These are phyloP conservation scores for Baryphthengus martii DNA, from an alignment of 2,113 vertebrate genomes.

Conservation along the genomic window DNA sequence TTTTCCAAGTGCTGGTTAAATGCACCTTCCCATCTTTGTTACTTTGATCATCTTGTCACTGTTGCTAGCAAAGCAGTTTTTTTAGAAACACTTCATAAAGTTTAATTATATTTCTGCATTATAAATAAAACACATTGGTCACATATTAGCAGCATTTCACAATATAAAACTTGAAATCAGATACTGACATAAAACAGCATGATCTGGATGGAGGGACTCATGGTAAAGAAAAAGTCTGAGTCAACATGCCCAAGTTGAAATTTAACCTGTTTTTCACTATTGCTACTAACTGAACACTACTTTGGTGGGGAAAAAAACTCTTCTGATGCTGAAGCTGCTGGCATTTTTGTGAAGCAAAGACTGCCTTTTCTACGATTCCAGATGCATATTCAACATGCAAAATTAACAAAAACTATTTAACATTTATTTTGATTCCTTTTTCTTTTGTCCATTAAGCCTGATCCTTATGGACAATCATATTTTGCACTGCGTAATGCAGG, in stretches of 20 bases:
- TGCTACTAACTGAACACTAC: neutral
- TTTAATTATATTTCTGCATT: neutral
- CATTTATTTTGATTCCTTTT: neutral
- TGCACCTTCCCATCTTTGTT: neutral
- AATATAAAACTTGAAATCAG: neutral
- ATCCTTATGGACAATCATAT: neutral
- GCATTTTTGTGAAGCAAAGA: neutral
- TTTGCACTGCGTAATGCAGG: neutral
- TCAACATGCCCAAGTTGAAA: neutral
- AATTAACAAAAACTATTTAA: neutral
- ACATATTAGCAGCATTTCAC: neutral
- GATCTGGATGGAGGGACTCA: neutral
- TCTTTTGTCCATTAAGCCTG: neutral
- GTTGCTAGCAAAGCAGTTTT: neutral
- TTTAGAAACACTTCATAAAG: neutral
- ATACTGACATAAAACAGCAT: neutral
- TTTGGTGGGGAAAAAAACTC: neutral
- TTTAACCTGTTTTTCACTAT: neutral
- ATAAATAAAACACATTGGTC: neutral
- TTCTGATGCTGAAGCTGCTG: neutral
- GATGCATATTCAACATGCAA: rapidly evolving
- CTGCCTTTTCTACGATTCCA: neutral
- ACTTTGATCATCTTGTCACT: neutral
- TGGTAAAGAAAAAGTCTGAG: neutral
- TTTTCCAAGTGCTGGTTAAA: neutral